Percentiles rank a stretch among this genome's conserved stretches.
phyloP scores from a whole-genome alignment of 1,140 invertebrate genomes.

The Anastrepha obliqua region DNA sequence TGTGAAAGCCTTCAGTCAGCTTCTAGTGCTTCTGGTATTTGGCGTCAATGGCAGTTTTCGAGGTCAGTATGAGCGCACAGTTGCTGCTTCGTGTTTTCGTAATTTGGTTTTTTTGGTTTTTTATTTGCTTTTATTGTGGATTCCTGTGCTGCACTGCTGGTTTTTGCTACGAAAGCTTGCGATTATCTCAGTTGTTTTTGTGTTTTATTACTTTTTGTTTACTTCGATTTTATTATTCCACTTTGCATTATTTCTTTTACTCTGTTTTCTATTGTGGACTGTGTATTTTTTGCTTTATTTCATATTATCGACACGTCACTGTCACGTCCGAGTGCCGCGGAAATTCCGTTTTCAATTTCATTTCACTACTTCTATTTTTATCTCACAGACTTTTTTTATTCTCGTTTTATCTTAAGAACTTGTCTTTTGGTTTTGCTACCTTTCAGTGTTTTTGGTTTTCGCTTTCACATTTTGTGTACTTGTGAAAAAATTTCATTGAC shows the following conservation, averaged over 20 bases:
- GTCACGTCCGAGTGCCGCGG: background rate
- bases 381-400: background rate
- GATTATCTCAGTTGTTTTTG: background rate
- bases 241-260: background rate
- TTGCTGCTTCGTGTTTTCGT: background rate
- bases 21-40: background rate
- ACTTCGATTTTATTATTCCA: background rate
- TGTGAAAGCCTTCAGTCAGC: slow-evolving; percentile 27
- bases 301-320: background rate
- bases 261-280: background rate
- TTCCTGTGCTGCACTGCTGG: background rate
- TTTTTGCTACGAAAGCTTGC: background rate
- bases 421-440: background rate
- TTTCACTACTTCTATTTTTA: background rate
- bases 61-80: background rate
- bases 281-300: background rate
- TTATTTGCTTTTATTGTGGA: background rate
- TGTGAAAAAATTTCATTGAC: background rate
- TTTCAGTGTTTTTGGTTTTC: slow-evolving; percentile 4
- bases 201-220: background rate
- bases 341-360: slow-evolving; percentile 27
- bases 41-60: background rate
- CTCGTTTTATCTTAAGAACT: background rate
- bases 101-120: slow-evolving; percentile 4
- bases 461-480: background rate